phyloP scores from a whole-genome alignment of 2,113 vertebrate species.

The Coracopsis vasa region DNA sequence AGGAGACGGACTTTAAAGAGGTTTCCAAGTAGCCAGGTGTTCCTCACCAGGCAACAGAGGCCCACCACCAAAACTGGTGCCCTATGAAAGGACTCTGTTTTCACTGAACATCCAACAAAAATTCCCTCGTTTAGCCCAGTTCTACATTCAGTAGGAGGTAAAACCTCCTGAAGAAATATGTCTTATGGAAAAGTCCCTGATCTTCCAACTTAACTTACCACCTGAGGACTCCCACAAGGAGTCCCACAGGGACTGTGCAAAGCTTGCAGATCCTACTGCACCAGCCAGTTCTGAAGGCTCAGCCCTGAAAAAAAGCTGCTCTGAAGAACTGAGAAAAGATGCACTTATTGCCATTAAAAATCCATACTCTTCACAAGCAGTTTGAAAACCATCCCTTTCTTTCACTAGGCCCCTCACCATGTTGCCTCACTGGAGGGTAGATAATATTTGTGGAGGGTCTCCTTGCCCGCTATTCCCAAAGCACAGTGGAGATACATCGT shows the following conservation, averaged over 20 bases:
- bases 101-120: background rate
- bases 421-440: background rate
- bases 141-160: background rate
- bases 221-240: background rate
- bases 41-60: background rate
- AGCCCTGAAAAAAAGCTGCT: background rate
- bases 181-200: background rate
- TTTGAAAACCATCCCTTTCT: background rate
- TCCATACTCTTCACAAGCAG: background rate
- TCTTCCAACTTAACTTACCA: background rate
- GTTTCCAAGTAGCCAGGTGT: background rate
- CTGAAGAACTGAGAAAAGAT: background rate
- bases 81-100: background rate
- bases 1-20: constrained; percentile 23
- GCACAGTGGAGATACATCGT: background rate
- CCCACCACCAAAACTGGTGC: rapidly evolving
- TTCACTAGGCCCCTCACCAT: background rate
- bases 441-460: background rate
- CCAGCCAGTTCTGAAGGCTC: background rate
- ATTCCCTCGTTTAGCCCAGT: background rate
- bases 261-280: background rate
- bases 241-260: background rate
- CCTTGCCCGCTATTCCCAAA: background rate
- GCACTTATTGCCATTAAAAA: background rate
- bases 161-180: background rate